Conservation (phyloP, 2,888 invertebrate species). For the Nephrotoma flavescens region DNA sequence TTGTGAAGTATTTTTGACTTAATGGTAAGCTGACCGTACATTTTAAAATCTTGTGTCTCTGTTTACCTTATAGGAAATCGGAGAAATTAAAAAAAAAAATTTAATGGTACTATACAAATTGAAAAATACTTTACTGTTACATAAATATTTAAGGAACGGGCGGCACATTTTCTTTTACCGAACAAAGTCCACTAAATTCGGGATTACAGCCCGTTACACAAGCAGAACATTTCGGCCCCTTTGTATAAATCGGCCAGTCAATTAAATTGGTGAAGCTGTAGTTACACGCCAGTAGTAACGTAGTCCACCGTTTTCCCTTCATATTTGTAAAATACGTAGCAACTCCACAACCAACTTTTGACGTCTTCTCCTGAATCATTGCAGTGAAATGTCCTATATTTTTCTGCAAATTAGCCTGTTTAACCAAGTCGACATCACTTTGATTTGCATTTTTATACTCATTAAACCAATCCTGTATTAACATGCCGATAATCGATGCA, state of each 20-base stretch:
- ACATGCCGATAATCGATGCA: background rate
- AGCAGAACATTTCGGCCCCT: conserved; percentile 5
- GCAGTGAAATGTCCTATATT: background rate
- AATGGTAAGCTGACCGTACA: too few species aligned
- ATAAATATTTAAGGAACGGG: too few species aligned
- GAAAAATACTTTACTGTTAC: too few species aligned
- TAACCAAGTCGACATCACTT: background rate
- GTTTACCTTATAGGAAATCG: too few species aligned
- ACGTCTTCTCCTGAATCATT: background rate
- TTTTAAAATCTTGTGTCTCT: too few species aligned
- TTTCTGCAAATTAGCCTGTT: background rate
- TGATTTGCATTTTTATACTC: background rate
- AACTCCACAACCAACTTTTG: background rate
- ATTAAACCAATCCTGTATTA: background rate
- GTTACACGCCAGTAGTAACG: conserved; percentile 6
- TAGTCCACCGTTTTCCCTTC: background rate
- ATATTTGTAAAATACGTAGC: background rate
- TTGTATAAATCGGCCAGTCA: conserved; percentile 1
- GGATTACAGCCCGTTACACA: too few species aligned
- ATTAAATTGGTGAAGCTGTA: conserved; percentile 8
- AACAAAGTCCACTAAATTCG: too few species aligned
- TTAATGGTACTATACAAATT: too few species aligned
- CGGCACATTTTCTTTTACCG: too few species aligned
- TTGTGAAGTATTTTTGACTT: too few species aligned
- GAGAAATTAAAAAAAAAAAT: too few species aligned